Evolutionary conservation across 2,797 vertebrate genomes (phyloP).

Genomic region (Pagetopsis macropterus): DNA sequence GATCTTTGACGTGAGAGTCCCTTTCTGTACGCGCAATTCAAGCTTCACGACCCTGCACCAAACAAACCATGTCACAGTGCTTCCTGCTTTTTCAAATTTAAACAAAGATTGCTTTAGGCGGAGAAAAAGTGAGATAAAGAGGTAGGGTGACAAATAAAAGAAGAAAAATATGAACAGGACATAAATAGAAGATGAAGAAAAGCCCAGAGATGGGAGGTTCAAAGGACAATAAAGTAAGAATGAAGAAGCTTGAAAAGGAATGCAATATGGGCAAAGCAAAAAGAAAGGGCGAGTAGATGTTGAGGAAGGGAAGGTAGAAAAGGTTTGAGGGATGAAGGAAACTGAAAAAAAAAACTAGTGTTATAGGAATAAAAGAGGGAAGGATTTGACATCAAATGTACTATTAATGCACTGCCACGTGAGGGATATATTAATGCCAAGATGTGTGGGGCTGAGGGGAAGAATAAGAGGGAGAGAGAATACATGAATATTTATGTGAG

Average conservation of each 20-base stretch:
- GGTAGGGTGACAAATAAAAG: background rate
- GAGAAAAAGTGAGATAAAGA: background rate
- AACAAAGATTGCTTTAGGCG: background rate
- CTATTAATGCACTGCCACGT: conserved; percentile 15
- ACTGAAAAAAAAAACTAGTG: background rate
- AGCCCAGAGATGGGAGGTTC: background rate
- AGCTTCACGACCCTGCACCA: too few species aligned
- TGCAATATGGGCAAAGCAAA: background rate
- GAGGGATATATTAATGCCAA: conserved; percentile 7
- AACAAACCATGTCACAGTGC: background rate
- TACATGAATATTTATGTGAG: conserved; percentile 13
- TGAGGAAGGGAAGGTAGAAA: background rate
- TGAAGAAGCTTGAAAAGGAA: background rate
- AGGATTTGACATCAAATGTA: conserved; percentile 10
- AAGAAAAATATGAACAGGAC: background rate
- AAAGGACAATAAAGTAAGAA: background rate
- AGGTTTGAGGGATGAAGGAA: background rate
- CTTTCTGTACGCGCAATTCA: background rate
- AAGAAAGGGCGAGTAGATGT: background rate
- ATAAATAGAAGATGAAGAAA: background rate
- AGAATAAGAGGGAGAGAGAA: background rate
- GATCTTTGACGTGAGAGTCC: background rate
- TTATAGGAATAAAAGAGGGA: background rate
- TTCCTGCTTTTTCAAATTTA: background rate
- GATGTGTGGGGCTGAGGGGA: background rate